Evolutionary conservation across 2,797 vertebrate species (phyloP), one percentile per base, ranked within the genome.

Genomic region (Urocyon cinereoargenteus): DNA sequence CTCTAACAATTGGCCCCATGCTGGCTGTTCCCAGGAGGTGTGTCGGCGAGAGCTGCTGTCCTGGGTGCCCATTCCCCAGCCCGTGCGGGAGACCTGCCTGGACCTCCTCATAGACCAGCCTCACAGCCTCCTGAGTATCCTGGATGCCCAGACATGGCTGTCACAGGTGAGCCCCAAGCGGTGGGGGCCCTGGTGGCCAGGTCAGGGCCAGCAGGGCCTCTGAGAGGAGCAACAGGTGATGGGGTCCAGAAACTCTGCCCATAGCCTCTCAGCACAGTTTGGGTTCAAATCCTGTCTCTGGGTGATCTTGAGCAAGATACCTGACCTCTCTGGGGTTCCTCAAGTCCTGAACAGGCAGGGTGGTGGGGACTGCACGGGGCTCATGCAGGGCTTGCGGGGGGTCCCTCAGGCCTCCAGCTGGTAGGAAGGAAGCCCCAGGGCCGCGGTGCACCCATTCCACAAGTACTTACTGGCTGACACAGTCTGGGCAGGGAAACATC

Each of bases 141-240:
- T 99, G 95, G 99, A 99, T 18, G 99, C 99, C 94, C 99, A 99
- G 98, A 99, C 99, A 22, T 98, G 98, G 97, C 98, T 99, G 72
- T 96, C 99, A 26, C 99, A 99, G 99, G 99, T 99, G 95, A 97
- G 94, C 34, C 49, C 36, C 18, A 8, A 0, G 10, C 13, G 18
- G 72, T 61, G 8, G 59, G 70, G 40, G 7, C 15, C 40, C 24
- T 78, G 31, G 75, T 34, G 12, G 16, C 55, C 81, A 90, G 40
- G 22, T 64, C 18, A 6, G 62, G 45, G 26, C 34, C 14, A 19
- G 40, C n/a, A 70, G 82, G 73, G 10, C 13, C 22, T 70, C 36
- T n/a, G 22, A 75, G 31, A 68, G 34, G 8, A 61, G 21, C 26
- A 22, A 1, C 16, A 51, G 19, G 31, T 21, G 68, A 28, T 40